Percentiles rank a stretch among this genome's conserved stretches.
These are phyloP conservation scores for Lepus townsendii DNA, from an alignment of 2,797 vertebrate species.

Conservation along the genomic window DNA sequence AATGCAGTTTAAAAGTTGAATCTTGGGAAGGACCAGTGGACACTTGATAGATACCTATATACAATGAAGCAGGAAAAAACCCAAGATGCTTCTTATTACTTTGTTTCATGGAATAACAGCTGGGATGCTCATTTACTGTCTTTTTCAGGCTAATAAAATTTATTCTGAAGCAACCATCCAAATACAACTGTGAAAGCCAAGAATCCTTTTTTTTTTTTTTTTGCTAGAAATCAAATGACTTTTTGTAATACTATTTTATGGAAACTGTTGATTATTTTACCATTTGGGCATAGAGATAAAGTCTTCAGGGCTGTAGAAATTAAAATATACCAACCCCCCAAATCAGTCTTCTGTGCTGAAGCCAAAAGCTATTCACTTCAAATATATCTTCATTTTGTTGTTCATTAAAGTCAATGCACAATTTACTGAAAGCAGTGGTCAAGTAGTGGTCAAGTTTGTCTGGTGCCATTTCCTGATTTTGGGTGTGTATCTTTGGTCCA, in stretches of 20 bases:
- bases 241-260: slow-evolving; percentile 82
- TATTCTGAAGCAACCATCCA: slow-evolving; percentile 85
- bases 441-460: background rate
- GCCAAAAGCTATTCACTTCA: slow-evolving; percentile 8
- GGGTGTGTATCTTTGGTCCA: background rate
- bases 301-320: slow-evolving; percentile 61
- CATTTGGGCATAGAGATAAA: slow-evolving; percentile 75
- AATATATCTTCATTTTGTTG: slow-evolving; percentile 3
- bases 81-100: slow-evolving; percentile 67
- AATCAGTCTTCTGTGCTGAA: background rate
- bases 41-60: slow-evolving; percentile 64
- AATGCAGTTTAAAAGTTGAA: slow-evolving; percentile 51
- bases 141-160: slow-evolving; percentile 84
- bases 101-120: slow-evolving; percentile 83
- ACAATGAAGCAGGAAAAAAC: slow-evolving; percentile 74
- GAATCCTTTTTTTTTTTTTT: slow-evolving; percentile 67
- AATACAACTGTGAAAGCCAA: slow-evolving; percentile 80
- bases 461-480: background rate
- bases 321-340: slow-evolving; percentile 3
- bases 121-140: slow-evolving; percentile 86
- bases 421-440: slow-evolving; percentile 37
- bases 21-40: slow-evolving; percentile 40
- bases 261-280: slow-evolving; percentile 84
- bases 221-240: slow-evolving; percentile 81
- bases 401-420: slow-evolving; percentile 24